Base-by-base conservation (phyloP, 2,888 invertebrate species). In the Volucella inanis region DNA sequence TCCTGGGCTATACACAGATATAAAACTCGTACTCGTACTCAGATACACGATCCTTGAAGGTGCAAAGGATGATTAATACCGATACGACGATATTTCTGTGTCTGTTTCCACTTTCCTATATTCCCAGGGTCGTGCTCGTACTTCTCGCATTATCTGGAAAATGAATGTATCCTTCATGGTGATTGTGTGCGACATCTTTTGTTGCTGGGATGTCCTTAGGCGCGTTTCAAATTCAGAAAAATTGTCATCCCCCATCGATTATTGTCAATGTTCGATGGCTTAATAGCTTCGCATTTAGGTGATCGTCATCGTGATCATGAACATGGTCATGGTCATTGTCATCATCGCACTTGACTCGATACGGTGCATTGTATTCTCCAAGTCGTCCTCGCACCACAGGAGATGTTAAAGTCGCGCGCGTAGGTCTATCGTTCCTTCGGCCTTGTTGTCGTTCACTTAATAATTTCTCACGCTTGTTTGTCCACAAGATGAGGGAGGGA, bases 391-490 rank as follows among this genome's bases (percentile, higher is more conserved):
- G 49, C 79, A 14, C 80, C 52, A 54, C 75, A 52, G 81, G 76
- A 57, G 80, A 71, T 80, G 71, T 39, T 71, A 31, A 45, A 76
- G 84, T 80, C 81, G 81, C 85, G 67, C 64, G 85, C 75, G 75
- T 79, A 79, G 79, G 83, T 31, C 4, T 31, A 31, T 31, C 31
- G 31, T 31, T 31, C 6, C 6, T 31, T 31, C 6, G 31, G 31
- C 31, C 31, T 31, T 68, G 52, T 43, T 22, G n/a, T 38, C 67
- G 45, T 68, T 45, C 59, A 80, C 76, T 76, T 76, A 77, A 65
- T 68, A 74, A 82, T 82, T 86, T 86, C 86, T 86, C 86, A 86
- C 86, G 86, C 82, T 82, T 78, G 86, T 80, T 76, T 52, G 81
- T 67, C 67, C 67, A 64, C 52, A 57, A 43, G 55, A 54, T 57